Conservation (phyloP, 2,797 vertebrate genomes). For the Prionace glauca region DNA sequence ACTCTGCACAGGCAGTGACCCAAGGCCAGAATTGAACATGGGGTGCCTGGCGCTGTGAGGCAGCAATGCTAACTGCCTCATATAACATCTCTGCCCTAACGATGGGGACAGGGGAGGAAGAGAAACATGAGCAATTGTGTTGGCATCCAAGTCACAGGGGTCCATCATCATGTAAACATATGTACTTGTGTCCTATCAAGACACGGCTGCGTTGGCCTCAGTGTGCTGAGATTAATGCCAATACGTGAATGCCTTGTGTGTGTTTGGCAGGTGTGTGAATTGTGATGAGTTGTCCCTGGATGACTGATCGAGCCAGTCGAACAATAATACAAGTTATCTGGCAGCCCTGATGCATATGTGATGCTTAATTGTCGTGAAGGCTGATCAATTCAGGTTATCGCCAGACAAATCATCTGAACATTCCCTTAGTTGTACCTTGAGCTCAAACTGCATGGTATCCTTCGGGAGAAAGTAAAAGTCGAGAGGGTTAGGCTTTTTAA, state of each 20-base stretch:
- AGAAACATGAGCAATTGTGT: background rate
- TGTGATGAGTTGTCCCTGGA: background rate
- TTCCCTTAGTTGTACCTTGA: background rate
- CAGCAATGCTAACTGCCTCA: no score
- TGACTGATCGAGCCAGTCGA: background rate
- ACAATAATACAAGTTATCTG: conserved; percentile 15
- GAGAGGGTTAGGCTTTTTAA: background rate
- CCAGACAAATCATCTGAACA: background rate
- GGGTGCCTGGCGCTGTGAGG: no score
- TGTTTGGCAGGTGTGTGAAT: background rate
- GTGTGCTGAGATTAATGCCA: background rate
- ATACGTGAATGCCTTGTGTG: background rate
- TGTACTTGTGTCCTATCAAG: background rate
- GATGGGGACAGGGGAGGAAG: background rate
- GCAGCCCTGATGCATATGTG: background rate
- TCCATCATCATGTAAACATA: background rate
- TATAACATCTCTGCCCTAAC: background rate
- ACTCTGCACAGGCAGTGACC: no score
- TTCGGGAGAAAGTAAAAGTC: background rate
- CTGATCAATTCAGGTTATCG: conserved; percentile 15
- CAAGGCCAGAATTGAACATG: no score
- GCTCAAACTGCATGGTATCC: background rate
- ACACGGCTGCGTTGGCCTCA: background rate
- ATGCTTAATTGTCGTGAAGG: conserved; percentile 1
- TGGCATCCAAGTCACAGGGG: background rate